Conservation (phyloP, 2,888 invertebrate genomes). For the Troglohyphantes excavatus region DNA sequence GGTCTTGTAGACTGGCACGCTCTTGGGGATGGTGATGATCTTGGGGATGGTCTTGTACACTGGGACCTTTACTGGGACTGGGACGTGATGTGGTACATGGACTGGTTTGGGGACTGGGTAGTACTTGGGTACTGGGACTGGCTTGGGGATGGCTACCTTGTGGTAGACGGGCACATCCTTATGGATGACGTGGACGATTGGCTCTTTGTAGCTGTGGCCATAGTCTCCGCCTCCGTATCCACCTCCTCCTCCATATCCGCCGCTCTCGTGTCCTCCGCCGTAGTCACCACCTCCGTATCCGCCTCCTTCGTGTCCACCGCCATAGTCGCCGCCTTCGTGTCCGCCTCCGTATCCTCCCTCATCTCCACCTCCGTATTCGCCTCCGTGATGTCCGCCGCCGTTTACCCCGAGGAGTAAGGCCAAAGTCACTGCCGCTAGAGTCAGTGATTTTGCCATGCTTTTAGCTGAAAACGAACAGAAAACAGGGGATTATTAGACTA, state of each 20-base stretch:
- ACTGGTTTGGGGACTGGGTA: constrained; percentile 80
- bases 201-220: constrained; percentile 69
- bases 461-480: constrained; percentile 11
- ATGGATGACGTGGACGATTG: constrained; percentile 78
- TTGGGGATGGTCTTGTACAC: constrained; percentile 80
- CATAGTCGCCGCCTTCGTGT: constrained; percentile 81
- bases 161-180: constrained; percentile 79
- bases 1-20: constrained; percentile 80
- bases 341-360: constrained; percentile 84
- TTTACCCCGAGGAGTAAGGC: constrained; percentile 67
- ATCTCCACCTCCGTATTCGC: constrained; percentile 56
- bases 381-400: constrained; percentile 31
- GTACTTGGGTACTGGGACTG: constrained; percentile 80
- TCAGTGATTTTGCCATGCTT: constrained; percentile 74
- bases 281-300: constrained; percentile 82
- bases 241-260: constrained; percentile 42
- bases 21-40: constrained; percentile 80
- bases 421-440: constrained; percentile 66
- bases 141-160: constrained; percentile 80
- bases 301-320: constrained; percentile 82
- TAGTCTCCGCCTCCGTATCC: constrained; percentile 67
- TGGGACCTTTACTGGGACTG: constrained; percentile 80
- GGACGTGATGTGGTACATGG: constrained; percentile 80
- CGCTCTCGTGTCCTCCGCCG: constrained; percentile 23
- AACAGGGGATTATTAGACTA: too few species aligned